Evolutionary conservation across 2,797 vertebrate genomes (phyloP).

Genomic region (Notolepis coatsorum): DNA sequence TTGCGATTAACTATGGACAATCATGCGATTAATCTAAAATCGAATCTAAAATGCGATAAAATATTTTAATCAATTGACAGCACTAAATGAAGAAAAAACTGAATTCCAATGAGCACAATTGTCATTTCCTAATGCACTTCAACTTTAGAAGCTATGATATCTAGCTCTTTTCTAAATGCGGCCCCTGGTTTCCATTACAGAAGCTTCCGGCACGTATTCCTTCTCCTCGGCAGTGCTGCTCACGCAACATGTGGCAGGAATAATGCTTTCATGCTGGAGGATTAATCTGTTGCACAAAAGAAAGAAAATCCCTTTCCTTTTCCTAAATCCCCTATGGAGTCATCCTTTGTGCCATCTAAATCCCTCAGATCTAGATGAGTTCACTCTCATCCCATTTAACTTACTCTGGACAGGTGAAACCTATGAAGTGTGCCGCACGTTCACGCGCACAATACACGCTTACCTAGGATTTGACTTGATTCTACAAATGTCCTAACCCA

Average conservation of each 20-base stretch:
- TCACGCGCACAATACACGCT: too few relatives aligned
- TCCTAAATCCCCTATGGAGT: conserved; percentile 12
- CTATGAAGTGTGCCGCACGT: too few relatives aligned
- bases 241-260: conserved; percentile 4
- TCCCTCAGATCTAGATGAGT: conserved; percentile 47
- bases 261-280: conserved; percentile 32
- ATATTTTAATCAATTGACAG: too few relatives aligned
- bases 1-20: too few relatives aligned
- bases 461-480: too few relatives aligned
- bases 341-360: conserved; percentile 44
- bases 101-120: too few relatives aligned
- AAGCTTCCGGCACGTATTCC: neutral
- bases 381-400: conserved; percentile 23
- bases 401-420: conserved; percentile 24
- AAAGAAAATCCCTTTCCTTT: conserved; percentile 58
- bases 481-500: too few relatives aligned
- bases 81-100: too few relatives aligned
- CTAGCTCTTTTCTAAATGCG: too few relatives aligned
- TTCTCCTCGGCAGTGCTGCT: neutral
- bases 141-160: too few relatives aligned
- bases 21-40: neutral
- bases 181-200: neutral
- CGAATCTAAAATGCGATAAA: too few relatives aligned
- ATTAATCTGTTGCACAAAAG: conserved; percentile 50
- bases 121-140: too few relatives aligned